Evolutionary conservation across 2,797 vertebrate species (phyloP).

Genomic region (Paratrypauchen microcephalus): DNA sequence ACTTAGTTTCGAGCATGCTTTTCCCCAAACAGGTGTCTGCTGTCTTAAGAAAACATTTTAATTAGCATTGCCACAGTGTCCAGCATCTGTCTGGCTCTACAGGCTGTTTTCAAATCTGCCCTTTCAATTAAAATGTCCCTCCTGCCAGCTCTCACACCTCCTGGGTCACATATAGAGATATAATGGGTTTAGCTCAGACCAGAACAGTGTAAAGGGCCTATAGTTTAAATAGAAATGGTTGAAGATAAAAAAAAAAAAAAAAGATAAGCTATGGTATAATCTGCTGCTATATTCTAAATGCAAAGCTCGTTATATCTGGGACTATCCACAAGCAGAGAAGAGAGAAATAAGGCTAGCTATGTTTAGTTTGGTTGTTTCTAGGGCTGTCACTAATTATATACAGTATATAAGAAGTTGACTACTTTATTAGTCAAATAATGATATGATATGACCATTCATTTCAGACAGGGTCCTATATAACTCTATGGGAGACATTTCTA

Average conservation of each 20-base stretch:
- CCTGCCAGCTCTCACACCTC: slow-evolving; percentile 1
- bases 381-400: too few species aligned
- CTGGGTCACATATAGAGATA: background rate
- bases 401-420: too few species aligned
- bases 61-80: slow-evolving; percentile 4
- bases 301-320: background rate
- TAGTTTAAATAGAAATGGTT: background rate
- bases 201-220: background rate
- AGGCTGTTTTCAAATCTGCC: background rate
- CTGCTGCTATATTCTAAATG: background rate
- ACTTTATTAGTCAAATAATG: too few species aligned
- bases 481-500: too few species aligned
- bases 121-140: slow-evolving; percentile 9
- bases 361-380: too few species aligned
- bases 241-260: background rate
- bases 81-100: slow-evolving; percentile 3
- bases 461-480: too few species aligned
- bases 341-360: too few species aligned
- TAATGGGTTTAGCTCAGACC: background rate
- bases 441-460: too few species aligned
- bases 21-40: slow-evolving; percentile 7
- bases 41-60: slow-evolving; percentile 9
- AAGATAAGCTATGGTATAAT: background rate
- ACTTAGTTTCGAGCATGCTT: background rate
- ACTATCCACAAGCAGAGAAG: background rate